Percentiles rank a stretch among this genome's conserved stretches.
These are phyloP conservation scores for Dufourea novaeangliae DNA, from an alignment of 1,140 invertebrate species.

Conservation along the genomic window DNA sequence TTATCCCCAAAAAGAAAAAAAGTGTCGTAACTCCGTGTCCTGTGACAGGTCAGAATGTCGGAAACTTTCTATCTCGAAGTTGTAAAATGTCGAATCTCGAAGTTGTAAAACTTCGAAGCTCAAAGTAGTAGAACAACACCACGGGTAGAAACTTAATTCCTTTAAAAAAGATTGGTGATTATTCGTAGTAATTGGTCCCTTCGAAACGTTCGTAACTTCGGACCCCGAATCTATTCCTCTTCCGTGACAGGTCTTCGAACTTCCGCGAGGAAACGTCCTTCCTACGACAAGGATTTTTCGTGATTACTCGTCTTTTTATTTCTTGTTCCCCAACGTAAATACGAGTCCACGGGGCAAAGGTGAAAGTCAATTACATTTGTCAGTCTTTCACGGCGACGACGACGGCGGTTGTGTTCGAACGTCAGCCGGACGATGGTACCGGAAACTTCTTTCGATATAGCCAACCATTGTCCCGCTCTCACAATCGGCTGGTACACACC, in stretches of 20 bases:
- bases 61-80: not conserved
- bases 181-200: not conserved
- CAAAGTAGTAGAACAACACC: too few relatives aligned
- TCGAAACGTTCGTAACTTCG: not conserved
- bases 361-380: constrained; percentile 8
- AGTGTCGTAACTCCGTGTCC: too few relatives aligned
- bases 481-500: constrained; percentile 3
- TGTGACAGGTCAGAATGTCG: not conserved
- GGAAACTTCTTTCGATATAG: constrained; percentile 25
- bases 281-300: not conserved
- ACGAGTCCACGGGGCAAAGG: not conserved
- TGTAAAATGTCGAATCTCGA: not conserved
- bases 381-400: not conserved
- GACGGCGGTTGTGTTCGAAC: constrained; percentile 5
- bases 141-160: not conserved
- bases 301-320: not conserved
- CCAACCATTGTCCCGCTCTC: constrained; percentile 33
- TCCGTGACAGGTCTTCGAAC: not conserved
- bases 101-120: not conserved
- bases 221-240: not conserved
- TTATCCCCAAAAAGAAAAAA: too few relatives aligned
- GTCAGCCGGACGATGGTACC: constrained; percentile 8
- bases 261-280: not conserved
- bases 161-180: not conserved
- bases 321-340: not conserved